A percentile compares a stretch with the other conserved stretches of the same genome.
Evolutionary conservation across 53 echinoderm and acorn worm species (phyloP).

Genomic region (Mesocentrotus franciscanus): DNA sequence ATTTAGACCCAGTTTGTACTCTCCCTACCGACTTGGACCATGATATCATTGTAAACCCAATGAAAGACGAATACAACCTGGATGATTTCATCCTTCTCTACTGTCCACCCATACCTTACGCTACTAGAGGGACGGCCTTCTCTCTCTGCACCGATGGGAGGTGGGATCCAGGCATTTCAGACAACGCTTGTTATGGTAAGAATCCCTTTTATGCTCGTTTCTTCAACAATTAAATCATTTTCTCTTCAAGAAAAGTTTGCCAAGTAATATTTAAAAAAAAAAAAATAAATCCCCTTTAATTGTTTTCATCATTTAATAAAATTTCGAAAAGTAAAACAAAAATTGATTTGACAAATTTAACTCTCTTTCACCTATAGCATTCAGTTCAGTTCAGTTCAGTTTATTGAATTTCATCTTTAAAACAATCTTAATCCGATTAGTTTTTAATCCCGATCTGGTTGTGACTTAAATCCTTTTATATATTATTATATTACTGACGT

Average conservation of each 20-base stretch:
- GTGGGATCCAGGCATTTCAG: slow-evolving; percentile 42
- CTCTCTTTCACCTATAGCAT: too few species aligned
- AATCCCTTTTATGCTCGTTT: neutral
- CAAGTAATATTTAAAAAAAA: too few species aligned
- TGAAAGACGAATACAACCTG: slow-evolving; percentile 8
- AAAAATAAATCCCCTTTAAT: too few species aligned
- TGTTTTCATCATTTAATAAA: too few species aligned
- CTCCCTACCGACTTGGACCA: slow-evolving; percentile 11
- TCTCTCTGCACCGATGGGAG: neutral
- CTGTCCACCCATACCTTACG: slow-evolving; percentile 41
- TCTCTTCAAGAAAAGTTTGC: neutral
- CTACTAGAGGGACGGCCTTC: slow-evolving; percentile 43
- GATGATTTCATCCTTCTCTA: slow-evolving; percentile 51
- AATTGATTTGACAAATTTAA: too few species aligned
- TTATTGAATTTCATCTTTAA: too few species aligned
- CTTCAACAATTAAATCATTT: neutral
- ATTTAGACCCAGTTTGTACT: slow-evolving; percentile 4
- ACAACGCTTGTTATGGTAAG: slow-evolving; percentile 32
- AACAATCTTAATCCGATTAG: too few species aligned
- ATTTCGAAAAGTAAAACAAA: too few species aligned
- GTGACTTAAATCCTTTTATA: too few species aligned
- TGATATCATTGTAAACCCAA: slow-evolving; percentile 7
- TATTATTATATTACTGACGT: too few species aligned
- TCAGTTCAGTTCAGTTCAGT: too few species aligned
- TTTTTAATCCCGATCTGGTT: too few species aligned